These are phyloP conservation scores for Amblyornis subalaris DNA, from an alignment of 2,113 vertebrate species.

Conservation along the genomic window DNA sequence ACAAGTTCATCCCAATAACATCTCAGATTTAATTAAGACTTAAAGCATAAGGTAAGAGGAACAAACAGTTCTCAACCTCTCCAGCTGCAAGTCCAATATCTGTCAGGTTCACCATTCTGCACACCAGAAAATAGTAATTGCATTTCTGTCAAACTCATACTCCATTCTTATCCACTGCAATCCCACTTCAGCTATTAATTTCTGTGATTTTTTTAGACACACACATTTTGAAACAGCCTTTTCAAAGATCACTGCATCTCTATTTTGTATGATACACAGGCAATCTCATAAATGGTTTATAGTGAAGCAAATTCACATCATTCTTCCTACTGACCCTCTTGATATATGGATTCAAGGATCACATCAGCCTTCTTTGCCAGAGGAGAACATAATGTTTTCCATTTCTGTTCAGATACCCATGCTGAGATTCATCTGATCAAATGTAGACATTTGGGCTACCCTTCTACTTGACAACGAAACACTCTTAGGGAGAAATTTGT, in stretches of 20 bases:
- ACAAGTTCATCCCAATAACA: background rate
- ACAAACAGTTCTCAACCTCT: background rate
- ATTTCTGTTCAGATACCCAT: background rate
- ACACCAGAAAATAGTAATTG: background rate
- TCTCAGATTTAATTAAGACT: background rate
- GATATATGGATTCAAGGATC: background rate
- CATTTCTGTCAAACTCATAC: background rate
- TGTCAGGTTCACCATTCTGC: background rate
- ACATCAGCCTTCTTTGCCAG: background rate
- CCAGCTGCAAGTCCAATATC: background rate
- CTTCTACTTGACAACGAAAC: background rate
- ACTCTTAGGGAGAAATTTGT: background rate
- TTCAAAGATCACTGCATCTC: background rate
- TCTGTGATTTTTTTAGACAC: background rate
- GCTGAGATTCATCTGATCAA: background rate
- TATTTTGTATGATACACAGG: background rate
- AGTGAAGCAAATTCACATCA: background rate
- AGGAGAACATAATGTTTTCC: background rate
- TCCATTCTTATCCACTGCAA: background rate
- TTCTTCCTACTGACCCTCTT: background rate
- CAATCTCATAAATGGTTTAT: background rate
- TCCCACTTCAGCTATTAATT: background rate
- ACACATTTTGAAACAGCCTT: background rate
- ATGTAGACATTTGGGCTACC: background rate
- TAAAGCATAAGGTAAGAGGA: background rate